Conservation (phyloP, 2,888 invertebrate species). For the Ligdia adustata region DNA sequence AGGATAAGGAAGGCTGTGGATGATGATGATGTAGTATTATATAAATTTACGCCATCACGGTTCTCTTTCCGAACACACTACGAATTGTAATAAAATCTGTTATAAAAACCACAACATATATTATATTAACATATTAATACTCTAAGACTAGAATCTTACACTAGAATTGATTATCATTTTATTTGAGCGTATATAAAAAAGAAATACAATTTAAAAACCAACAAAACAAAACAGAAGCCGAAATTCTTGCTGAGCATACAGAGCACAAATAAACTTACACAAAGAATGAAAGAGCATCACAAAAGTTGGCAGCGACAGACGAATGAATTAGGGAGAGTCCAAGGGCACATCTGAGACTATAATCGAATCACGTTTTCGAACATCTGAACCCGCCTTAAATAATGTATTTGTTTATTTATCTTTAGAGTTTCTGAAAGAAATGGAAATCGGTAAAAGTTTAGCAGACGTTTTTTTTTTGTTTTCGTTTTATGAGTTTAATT, state of each 20-base stretch:
- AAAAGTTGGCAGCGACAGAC: conserved; percentile 21
- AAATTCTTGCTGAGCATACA: too few relatives aligned
- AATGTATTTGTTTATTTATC: conserved; percentile 29
- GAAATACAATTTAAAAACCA: too few relatives aligned
- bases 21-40: too few relatives aligned
- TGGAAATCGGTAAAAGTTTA: conserved; percentile 6
- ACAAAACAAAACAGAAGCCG: neutral
- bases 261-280: neutral
- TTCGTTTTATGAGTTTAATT: neutral
- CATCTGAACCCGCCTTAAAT: conserved; percentile 29
- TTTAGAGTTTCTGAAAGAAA: conserved; percentile 15
- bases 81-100: too few relatives aligned
- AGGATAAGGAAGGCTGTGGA: too few relatives aligned
- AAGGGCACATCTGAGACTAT: conserved; percentile 27
- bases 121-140: too few relatives aligned
- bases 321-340: conserved; percentile 23
- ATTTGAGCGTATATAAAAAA: too few relatives aligned
- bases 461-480: conserved; percentile 1
- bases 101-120: too few relatives aligned
- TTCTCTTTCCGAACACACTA: too few relatives aligned
- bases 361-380: conserved; percentile 26
- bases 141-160: too few relatives aligned
- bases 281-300: conserved; percentile 8
- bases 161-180: too few relatives aligned
- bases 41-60: too few relatives aligned